Evolutionary conservation across 2,797 vertebrate species (phyloP), one percentile per base, ranked within the genome.

Genomic region (Pseudotriccus pelzelni): DNA sequence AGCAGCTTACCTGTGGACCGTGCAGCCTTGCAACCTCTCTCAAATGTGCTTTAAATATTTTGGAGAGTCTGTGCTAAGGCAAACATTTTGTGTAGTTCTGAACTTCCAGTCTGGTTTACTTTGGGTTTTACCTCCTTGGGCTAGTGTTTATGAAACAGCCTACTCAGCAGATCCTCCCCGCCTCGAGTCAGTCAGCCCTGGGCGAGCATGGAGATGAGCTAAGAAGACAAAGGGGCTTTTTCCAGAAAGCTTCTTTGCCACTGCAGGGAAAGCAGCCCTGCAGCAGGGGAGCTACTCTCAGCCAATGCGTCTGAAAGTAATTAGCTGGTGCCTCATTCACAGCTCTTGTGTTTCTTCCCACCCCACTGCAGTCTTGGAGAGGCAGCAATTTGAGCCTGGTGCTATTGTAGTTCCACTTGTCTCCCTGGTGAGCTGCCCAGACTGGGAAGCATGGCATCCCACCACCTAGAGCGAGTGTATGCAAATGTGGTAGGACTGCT

Each of bases 381-480:
- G 14, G 47, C 56, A 10, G 25, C 4, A 41, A 43, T n/a, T 23
- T 2, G 25, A 1, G 6, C 22, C 5, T 50, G 6, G 0, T 5
- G 24, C 49, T 20, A 10, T 5, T 36, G 27, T 6, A 21, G 22
- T 7, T 82, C 22, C 68, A 4, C 0, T 1, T 9, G 37, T 72
- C 7, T 37, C 52, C 64, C 3, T 9, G 24, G n/a, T 47, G 86
- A 64, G 70, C 30, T 0, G 2, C 16, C 15, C 15, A 0, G 1
- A 16, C 14, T 0, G 3, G 37, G 17, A 15, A 34, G 23, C 28
- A 0, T 4, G 12, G 49, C 63, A 80, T 49, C 32, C 50, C 20
- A 20, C 6, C 1, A 0, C 47, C 46, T 11, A 0, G 13, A 27
- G 52, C 1, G 2, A 13, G 56, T 2, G 24, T 16, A 4, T 19